Base-by-base conservation (phyloP, 2,888 invertebrate species). In the Yponomeuta evonymella region DNA sequence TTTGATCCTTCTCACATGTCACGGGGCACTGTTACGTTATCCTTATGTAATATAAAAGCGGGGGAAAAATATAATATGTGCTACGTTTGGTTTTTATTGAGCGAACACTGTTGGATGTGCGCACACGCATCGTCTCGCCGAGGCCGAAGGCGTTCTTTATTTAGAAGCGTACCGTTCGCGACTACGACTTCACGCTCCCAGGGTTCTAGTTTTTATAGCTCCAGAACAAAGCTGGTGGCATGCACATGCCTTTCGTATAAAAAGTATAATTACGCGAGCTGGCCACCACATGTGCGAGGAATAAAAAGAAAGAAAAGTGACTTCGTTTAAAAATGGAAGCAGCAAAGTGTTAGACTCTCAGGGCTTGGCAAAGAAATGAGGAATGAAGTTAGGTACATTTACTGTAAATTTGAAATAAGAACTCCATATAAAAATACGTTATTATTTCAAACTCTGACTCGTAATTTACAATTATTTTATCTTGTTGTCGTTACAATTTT, bases 41-140 rank as follows among this genome's bases (percentile, higher is more conserved):
- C 76, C 58, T 9, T 29, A 36, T 29, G 48, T 48, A 66, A 70
- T 67, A 33, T 36, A 64, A 66, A 65, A 69, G 89, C 86, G 86
- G 81, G 76, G 79, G 82, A 85, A 88, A 89, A 87, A 89, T 89
- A 89, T 88, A 88, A 87, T 88, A 89, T 85, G 88, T 87, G 81
- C 88, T 88, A 86, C 90, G 91, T 87, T 88, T 89, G 83, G 81
- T 83, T 88, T 86, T 89, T 85, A 82, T 83, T 84, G 86, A 79
- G 84, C 79, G 82, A 77, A 74, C 82, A 66, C 77, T 79, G 77
- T 76, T 79, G 77, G 79, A 76, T 83, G 79, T 89, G 90, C 89
- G 90, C 84, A 78, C 74, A 79, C 84, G 86, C 91, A 91, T 81
- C 80, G 73, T 86, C 89, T 89, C 89, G 90, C 84, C 89, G 81